These are phyloP conservation scores for Mareca strepera DNA, from an alignment of 2,797 vertebrate genomes.

Conservation along the genomic window DNA sequence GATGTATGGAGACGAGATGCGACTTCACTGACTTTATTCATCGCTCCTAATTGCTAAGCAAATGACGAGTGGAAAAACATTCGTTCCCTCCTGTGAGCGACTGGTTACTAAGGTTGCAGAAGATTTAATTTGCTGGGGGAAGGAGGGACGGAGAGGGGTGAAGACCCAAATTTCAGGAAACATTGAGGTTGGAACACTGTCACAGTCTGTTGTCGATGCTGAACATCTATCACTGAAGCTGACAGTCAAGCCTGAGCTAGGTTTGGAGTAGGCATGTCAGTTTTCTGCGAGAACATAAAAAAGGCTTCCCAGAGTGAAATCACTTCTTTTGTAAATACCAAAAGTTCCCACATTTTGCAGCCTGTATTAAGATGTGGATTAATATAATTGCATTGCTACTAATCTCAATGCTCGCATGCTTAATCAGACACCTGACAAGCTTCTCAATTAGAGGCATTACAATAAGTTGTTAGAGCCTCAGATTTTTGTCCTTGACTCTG, in stretches of 20 bases:
- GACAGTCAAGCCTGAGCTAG: not conserved
- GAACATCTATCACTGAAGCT: not conserved
- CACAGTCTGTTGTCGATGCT: not conserved
- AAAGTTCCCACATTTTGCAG: not conserved
- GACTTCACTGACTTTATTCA: constrained; percentile 9
- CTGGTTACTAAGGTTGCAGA: not conserved
- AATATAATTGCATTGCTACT: not conserved
- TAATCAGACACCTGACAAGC: not conserved
- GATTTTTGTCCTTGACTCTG: not conserved
- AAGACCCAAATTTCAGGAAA: not conserved
- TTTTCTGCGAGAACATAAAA: not conserved
- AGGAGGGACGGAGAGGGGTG: not conserved
- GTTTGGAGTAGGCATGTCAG: not conserved
- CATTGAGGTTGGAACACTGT: not conserved
- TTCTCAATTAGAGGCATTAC: not conserved
- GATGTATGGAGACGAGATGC: not conserved
- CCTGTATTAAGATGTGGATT: not conserved
- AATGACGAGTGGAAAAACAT: not conserved
- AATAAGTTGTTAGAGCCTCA: not conserved
- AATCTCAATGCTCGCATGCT: not conserved
- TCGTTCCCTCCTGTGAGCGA: not conserved
- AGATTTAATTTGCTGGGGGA: not conserved
- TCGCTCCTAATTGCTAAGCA: constrained; percentile 18
- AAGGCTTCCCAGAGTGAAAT: not conserved
- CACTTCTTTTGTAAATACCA: not conserved